Evolutionary conservation across 2,113 vertebrate genomes (phyloP).

Genomic region (Pseudopipra pipra): DNA sequence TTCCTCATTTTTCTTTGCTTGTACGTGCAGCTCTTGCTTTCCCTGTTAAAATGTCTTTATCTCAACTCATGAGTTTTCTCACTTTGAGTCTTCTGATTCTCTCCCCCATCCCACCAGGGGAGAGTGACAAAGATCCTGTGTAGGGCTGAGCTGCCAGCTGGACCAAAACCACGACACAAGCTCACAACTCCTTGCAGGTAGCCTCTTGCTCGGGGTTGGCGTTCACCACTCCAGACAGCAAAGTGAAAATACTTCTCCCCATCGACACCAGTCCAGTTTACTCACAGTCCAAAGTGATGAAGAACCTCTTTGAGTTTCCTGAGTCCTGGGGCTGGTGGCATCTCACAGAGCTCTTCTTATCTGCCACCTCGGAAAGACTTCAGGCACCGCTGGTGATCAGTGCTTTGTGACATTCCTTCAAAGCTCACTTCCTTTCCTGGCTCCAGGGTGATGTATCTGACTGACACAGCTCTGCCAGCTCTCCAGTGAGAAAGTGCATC

Average conservation of each 20-base stretch:
- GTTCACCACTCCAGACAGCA: not conserved
- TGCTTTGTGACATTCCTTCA: not conserved
- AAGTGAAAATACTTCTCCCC: not conserved
- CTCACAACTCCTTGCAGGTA: not conserved
- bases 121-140: not conserved
- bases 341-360: not conserved
- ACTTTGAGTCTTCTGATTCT: not conserved
- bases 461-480: not conserved
- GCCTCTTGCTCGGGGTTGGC: not conserved
- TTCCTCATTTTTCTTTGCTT: not conserved
- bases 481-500: not conserved
- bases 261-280: accelerated
- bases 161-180: not conserved
- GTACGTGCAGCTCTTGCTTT: not conserved
- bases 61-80: not conserved
- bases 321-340: not conserved
- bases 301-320: not conserved
- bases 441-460: not conserved
- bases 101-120: not conserved
- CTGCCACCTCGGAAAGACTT: not conserved
- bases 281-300: not conserved
- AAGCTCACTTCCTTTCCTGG: not conserved
- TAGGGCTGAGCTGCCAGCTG: not conserved
- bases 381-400: not conserved
- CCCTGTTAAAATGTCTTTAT: not conserved